These are phyloP conservation scores for Dryocosmus kuriphilus DNA, from an alignment of 2,888 invertebrate species.

Conservation along the genomic window DNA sequence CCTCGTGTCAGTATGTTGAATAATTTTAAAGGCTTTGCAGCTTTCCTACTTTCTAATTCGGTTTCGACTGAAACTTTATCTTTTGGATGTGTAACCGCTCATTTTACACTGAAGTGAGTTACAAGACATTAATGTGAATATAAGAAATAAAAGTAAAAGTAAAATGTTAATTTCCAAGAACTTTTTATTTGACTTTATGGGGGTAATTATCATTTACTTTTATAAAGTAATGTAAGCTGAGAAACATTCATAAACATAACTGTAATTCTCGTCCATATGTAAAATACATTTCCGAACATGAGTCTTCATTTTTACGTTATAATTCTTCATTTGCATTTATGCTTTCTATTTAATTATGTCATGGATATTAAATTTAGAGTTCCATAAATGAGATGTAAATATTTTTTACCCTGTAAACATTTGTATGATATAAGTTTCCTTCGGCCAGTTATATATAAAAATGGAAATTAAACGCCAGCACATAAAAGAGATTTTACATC, in stretches of 20 bases:
- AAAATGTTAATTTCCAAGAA: not conserved
- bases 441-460: not conserved
- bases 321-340: too few relatives aligned
- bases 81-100: not conserved
- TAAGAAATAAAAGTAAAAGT: not conserved
- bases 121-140: not conserved
- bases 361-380: not conserved
- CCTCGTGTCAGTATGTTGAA: not conserved
- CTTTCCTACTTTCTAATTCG: not conserved
- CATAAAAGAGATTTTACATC: not conserved
- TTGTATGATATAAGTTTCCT: not conserved
- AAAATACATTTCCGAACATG: too few relatives aligned
- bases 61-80: constrained; percentile 5
- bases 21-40: constrained; percentile 8
- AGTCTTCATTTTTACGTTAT: too few relatives aligned
- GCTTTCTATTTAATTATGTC: too few relatives aligned
- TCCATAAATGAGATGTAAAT: not conserved
- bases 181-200: not conserved
- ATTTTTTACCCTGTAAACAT: not conserved
- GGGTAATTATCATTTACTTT: not conserved
- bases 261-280: not conserved
- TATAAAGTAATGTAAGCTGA: not conserved
- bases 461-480: not conserved
- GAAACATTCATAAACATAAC: not conserved
- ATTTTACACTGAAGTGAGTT: not conserved